A percentile compares a stretch with the other conserved stretches of the same genome.
These are phyloP conservation scores for Acyrthosiphon pisum DNA, from an alignment of 1,140 invertebrate genomes.

Conservation along the genomic window DNA sequence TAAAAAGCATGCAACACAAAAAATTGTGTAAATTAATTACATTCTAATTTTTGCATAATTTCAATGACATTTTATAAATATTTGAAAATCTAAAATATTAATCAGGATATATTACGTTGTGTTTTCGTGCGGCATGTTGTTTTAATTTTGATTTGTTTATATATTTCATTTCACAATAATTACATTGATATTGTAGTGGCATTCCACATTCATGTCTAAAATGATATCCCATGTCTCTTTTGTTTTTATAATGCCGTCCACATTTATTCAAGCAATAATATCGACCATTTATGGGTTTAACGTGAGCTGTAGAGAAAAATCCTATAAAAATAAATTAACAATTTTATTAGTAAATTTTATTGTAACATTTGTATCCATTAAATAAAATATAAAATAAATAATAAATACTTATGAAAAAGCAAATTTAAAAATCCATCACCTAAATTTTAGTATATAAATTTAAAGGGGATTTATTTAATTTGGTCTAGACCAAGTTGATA, in stretches of 20 bases:
- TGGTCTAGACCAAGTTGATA: too few relatives aligned
- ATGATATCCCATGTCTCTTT: conserved; percentile 62
- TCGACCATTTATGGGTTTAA: conserved; percentile 21
- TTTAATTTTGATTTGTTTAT: conserved; percentile 57
- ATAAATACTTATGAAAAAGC: neutral
- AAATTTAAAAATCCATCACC: neutral
- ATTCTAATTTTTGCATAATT: neutral
- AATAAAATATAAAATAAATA: neutral
- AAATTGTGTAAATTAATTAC: too few relatives aligned
- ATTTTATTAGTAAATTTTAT: neutral
- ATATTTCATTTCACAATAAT: conserved; percentile 61
- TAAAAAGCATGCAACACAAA: neutral
- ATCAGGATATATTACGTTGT: neutral
- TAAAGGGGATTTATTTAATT: neutral
- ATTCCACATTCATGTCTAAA: conserved; percentile 61
- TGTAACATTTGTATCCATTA: neutral
- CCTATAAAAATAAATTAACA: conserved; percentile 16
- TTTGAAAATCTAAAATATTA: neutral
- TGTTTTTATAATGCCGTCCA: conserved; percentile 59
- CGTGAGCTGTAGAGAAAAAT: neutral
- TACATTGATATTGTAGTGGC: conserved; percentile 59
- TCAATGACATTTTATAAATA: neutral
- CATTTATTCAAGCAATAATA: conserved; percentile 58
- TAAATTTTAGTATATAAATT: neutral
- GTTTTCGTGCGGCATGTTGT: conserved; percentile 31